Evolutionary conservation across 2,113 vertebrate genomes (phyloP), one percentile per base, ranked within the genome.

Genomic region (Cromileptes altivelis): DNA sequence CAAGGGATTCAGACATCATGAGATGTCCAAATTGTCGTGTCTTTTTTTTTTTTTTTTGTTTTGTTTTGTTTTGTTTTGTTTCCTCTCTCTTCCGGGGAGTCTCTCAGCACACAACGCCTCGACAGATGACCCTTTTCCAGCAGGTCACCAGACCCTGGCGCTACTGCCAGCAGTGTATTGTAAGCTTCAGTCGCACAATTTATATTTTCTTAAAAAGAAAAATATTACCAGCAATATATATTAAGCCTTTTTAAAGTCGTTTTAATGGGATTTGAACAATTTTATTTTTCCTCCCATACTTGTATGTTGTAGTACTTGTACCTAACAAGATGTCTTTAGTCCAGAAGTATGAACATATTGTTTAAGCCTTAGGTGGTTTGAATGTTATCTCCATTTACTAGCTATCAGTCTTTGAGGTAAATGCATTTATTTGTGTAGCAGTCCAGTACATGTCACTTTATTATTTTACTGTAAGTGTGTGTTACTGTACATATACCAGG

Each of bases 191-290:
- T 95, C 94, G 94, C 94, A 95, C 94, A 95, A 95, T 94, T 94
- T 94, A 91, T 95, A 95, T 95, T 95, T 95, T 95, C 94, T 92
- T 95, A 95, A 94, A 91, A 91, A 92, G 77, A 92, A 90, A 90
- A 91, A 85, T 90, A 92, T 94, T 94, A 95, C 94, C 94, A 94
- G 94, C 94, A 95, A 94, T 93, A 94, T 94, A 94, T 94, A 94
- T 94, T 88, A 92, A 91, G 88, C 91, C 92, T 98, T 98, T 98
- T 97, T 97, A 97, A 97, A 95, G 89, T 97, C 97, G 96, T 97
- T 97, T 97, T 96, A 97, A 97, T 96, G 94, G 93, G 90, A 92
- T 93, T 93, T 90, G 74, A 94, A 91, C 88, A 78, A 80, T 93
- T 92, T 91, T 93, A 91, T 95, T 96, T 94, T 85, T 95, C 95